Base-by-base conservation (phyloP, 1,140 invertebrate species). In the Sycobia sp. region DNA sequence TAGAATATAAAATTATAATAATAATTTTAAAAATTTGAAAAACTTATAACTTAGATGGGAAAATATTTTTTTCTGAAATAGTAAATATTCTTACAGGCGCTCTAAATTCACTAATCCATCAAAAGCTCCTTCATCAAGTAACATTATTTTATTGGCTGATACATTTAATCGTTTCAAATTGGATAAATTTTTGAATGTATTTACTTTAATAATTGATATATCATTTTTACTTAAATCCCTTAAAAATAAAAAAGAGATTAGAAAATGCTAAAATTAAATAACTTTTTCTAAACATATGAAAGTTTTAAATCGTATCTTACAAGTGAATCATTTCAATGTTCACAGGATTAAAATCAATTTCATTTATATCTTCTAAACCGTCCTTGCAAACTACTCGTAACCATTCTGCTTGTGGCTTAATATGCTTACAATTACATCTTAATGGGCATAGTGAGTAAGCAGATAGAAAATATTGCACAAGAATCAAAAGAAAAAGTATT, bases 201-300 rank as follows among this genome's bases (percentile, higher is more conserved):
- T 86, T 13, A 86, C 83, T 74, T 90, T 86, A 62, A 95, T 86
- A n/a, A 83, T 73, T 11, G 82, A 83, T 74, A 96, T 90, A 58
- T 87, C 84, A 78, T 95, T 96, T 74, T 86, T 86, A 68, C 89
- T 91, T 32, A 95, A 78, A 76, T 91, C 88, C 68, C 89, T 91
- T 76, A 18, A 83, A 83, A 69, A 61, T 56, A 46, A 61, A 55
- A 27, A 9, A 27, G 39, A 41, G 23, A 61, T 29, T 65, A 56
- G 41, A 61, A 4, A 47, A 25, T 38, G 8, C 11, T 20, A 20
- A 18, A 43, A 5, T 11, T 13, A 29, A 50, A 50, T 47, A 25
- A n/a, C n/a, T n/a, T 49, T 16, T 41, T 14, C 39, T 27, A 54
- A 49, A 47, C 39, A 29, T 27, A 49, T 43, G 39, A 50, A 51